These are phyloP conservation scores for Centrocercus urophasianus DNA, from an alignment of 2,113 vertebrate genomes.

Conservation along the genomic window DNA sequence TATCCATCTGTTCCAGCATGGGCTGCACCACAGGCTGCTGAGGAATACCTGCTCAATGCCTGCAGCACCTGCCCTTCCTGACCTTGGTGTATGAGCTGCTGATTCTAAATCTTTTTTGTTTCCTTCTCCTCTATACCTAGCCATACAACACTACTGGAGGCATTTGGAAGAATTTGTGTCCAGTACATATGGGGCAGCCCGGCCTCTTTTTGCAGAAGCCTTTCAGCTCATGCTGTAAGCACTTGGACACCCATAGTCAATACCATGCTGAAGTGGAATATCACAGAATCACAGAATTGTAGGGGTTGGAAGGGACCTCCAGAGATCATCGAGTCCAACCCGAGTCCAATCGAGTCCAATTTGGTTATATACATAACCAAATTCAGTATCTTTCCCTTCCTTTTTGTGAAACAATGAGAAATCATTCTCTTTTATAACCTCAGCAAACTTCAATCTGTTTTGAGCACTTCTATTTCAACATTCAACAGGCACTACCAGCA, in stretches of 20 bases:
- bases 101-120: neutral
- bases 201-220: no score
- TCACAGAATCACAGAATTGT: no score
- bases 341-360: no score
- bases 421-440: neutral
- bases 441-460: neutral
- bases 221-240: neutral
- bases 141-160: neutral
- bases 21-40: neutral
- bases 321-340: no score
- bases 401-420: neutral
- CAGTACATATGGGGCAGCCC: fast-evolving
- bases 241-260: fast-evolving
- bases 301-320: no score
- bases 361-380: no score
- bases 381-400: neutral
- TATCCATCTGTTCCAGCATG: fast-evolving
- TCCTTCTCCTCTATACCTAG: neutral
- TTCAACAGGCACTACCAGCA: neutral
- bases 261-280: neutral
- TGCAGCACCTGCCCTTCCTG: no score
- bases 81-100: fast-evolving
- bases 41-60: neutral
- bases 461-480: neutral
- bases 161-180: neutral